Evolutionary conservation across 2,888 invertebrate genomes (phyloP).

Genomic region (Papilio protenor): DNA sequence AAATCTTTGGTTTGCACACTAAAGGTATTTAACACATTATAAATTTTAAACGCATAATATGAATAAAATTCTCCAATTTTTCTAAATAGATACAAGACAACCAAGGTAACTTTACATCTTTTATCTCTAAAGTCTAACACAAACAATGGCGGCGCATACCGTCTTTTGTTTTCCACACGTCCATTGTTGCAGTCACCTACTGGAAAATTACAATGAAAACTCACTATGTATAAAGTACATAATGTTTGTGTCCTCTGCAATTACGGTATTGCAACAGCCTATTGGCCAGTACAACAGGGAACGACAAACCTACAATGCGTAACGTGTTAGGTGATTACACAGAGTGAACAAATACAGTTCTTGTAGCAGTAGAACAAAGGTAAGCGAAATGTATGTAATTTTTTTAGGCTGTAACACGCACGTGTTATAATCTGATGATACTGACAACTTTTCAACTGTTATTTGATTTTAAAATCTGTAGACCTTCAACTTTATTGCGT

Average conservation of each 20-base stretch:
- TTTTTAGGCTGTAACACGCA: slow-evolving; percentile 49
- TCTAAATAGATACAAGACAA: neutral
- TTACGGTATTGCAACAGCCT: slow-evolving; percentile 48
- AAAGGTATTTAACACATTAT: too few species aligned
- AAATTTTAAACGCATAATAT: too few species aligned
- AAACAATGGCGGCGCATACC: slow-evolving; percentile 53
- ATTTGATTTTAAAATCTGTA: neutral
- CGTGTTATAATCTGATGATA: slow-evolving; percentile 44
- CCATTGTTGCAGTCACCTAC: slow-evolving; percentile 74
- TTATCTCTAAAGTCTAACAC: slow-evolving; percentile 33
- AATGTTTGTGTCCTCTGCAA: slow-evolving; percentile 50
- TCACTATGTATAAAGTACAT: slow-evolving; percentile 39
- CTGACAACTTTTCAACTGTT: neutral
- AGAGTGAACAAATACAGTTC: slow-evolving; percentile 44
- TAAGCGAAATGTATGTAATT: slow-evolving; percentile 43
- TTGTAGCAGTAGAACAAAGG: slow-evolving; percentile 45
- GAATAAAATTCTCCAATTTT: too few species aligned
- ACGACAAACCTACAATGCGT: slow-evolving; percentile 69
- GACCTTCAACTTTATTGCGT: slow-evolving; percentile 31
- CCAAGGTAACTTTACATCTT: slow-evolving; percentile 13
- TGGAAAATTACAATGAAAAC: slow-evolving; percentile 76
- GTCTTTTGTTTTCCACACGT: slow-evolving; percentile 69
- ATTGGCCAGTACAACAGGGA: slow-evolving; percentile 55
- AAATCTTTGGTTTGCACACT: too few species aligned
- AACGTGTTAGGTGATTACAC: slow-evolving; percentile 54